Conservation (phyloP, 2,113 vertebrate species). For the Oncorhynchus tshawytscha region DNA sequence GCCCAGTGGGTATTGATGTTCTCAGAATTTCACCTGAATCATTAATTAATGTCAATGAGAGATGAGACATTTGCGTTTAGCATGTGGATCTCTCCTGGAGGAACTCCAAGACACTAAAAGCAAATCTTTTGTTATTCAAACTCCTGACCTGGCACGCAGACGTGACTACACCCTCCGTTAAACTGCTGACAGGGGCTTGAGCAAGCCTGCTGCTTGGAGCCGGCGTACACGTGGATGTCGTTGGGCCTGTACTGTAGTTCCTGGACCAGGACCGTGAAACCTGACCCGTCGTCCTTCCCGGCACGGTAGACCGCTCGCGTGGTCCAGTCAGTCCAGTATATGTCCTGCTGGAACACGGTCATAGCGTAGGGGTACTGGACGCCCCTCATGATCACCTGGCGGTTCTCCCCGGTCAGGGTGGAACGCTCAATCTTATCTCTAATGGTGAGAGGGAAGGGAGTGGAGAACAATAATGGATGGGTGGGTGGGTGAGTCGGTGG, state of each 20-base stretch:
- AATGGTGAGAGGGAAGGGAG: not conserved
- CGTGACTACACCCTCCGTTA: conserved; percentile 92
- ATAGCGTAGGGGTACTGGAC: conserved; percentile 80
- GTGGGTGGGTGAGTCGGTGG: not conserved
- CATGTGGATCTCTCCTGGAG: no score
- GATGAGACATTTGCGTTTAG: no score
- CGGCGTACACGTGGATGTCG: conserved; percentile 79
- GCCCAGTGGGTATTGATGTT: no score
- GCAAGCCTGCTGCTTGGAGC: conserved; percentile 81
- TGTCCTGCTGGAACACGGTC: conserved; percentile 85
- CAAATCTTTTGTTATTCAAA: no score
- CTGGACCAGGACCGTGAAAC: conserved; percentile 72
- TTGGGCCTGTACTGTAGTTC: conserved; percentile 77
- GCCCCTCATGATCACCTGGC: conserved; percentile 80
- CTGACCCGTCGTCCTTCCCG: conserved; percentile 88
- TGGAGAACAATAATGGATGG: not conserved
- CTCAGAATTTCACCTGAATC: no score
- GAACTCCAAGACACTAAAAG: no score
- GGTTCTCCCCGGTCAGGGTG: conserved; percentile 77
- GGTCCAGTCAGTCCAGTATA: conserved; percentile 92
- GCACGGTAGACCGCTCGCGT: conserved; percentile 81
- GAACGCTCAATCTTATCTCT: conserved; percentile 89
- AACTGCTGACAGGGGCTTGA: conserved; percentile 86
- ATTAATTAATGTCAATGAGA: no score
- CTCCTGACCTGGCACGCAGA: conserved; percentile 80